Base-by-base conservation (phyloP, 2,888 invertebrate genomes). In the Perizoma flavofasciatum region DNA sequence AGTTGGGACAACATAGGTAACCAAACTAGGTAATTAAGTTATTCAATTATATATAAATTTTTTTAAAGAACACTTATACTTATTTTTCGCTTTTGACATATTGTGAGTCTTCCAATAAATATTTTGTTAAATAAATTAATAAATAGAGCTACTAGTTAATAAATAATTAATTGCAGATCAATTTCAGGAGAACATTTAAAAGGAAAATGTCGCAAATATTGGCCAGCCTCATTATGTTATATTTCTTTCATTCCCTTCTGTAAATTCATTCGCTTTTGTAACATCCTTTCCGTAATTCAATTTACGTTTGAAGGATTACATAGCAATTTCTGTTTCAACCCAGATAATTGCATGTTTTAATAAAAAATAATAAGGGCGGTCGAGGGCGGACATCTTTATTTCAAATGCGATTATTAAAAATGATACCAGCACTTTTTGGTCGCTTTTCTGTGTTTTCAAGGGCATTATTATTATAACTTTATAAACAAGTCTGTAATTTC, bases 271-370 rank as follows among this genome's bases (percentile, higher is more conserved):
- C 67, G 54, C 54, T 63, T 64, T 61, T 48, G 54, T 34, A 10
- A 67, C 70, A 71, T 67, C 67, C 39, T 70, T 72, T 69, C 49
- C 55, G 52, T 55, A 70, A 72, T 70, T 71, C 63, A 69, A 71
- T 73, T 74, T 65, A 55, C 63, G 58, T 71, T 70, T 68, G 65
- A 70, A 63, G 59, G 63, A 72, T 71, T 70, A 71, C 66, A 69
- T 53, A 66, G 66, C 66, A 59, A 68, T 75, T 76, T 68, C 43
- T 51, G 65, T 50, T 62, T 47, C 51, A 61, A 63, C 66, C 48
- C 49, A 66, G 58, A 61, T 65, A 71, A 71, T 69, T 69, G 65
- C 53, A 55, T 54, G 58, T 49, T 55, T 61, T 60, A 56, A 59
- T 59, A 65, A 62, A 60, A 62, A 65, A 61, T 65, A 55, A 60